Conservation (phyloP, 2,888 invertebrate genomes). For the Apodemia duryi region DNA sequence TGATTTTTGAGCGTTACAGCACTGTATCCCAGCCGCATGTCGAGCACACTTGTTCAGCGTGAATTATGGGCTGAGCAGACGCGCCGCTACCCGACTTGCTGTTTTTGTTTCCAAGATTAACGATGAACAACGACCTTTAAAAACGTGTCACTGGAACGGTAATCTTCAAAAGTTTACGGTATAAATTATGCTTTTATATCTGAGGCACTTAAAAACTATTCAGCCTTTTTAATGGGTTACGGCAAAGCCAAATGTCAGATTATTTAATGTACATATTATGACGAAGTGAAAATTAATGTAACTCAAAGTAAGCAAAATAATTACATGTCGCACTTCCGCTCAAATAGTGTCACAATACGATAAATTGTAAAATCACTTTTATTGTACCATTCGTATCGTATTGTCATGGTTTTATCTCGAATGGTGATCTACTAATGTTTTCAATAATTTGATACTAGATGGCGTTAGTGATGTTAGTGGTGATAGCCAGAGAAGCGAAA, state of each 20-base stretch:
- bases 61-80: constrained; percentile 60
- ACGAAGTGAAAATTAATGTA: too few species aligned
- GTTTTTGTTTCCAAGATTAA: constrained; percentile 77
- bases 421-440: too few species aligned
- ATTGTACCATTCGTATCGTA: too few species aligned
- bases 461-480: too few species aligned
- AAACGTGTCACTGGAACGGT: constrained; percentile 72
- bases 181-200: constrained; percentile 1
- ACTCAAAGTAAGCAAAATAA: too few species aligned
- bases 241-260: neutral
- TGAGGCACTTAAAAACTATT: neutral
- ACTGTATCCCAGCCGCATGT: constrained; percentile 53
- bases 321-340: too few species aligned
- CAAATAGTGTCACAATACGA: too few species aligned
- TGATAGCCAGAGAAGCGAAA: too few species aligned
- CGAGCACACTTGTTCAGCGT: constrained; percentile 62
- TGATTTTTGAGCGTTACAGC: constrained; percentile 28
- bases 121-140: constrained; percentile 72
- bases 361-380: too few species aligned
- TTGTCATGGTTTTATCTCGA: too few species aligned
- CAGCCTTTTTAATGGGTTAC: neutral
- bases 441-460: too few species aligned
- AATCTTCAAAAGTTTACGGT: constrained; percentile 50
- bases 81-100: constrained; percentile 61
- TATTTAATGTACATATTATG: too few species aligned